Percentiles rank a stretch among this genome's conserved stretches.
Evolutionary conservation across 37 sponge, comb jelly and placozoan species (phyloP).

Genomic region (Bolinopsis microptera): DNA sequence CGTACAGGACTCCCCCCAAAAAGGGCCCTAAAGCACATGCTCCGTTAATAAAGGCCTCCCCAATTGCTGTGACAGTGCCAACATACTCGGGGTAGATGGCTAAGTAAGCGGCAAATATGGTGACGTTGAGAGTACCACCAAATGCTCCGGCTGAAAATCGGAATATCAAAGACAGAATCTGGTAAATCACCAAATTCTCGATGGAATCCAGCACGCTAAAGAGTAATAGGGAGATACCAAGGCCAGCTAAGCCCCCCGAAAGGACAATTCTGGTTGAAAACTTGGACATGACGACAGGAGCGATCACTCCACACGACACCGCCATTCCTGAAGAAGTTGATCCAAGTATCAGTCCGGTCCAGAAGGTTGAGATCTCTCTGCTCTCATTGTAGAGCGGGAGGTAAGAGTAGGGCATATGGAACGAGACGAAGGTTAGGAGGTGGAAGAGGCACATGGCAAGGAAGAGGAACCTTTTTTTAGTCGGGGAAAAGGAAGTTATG

Average conservation of each 20-base stretch:
- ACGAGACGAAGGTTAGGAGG: not conserved
- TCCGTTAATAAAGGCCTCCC: slow-evolving; percentile 22
- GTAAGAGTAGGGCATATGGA: not conserved
- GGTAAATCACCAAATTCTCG: not conserved
- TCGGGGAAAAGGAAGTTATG: not conserved
- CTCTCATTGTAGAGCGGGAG: slow-evolving; percentile 1
- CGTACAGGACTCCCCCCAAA: slow-evolving; percentile 19
- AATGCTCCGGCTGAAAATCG: not conserved
- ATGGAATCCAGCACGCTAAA: not conserved
- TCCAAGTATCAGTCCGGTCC: not conserved
- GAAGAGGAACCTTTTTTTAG: not conserved
- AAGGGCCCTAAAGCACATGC: slow-evolving; percentile 45
- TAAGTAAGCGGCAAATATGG: slow-evolving; percentile 6
- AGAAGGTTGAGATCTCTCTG: not conserved
- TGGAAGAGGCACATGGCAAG: not conserved
- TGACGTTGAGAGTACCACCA: not conserved
- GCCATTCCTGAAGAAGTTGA: not conserved
- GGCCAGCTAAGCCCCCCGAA: not conserved
- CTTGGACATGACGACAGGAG: not conserved
- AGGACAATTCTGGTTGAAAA: not conserved
- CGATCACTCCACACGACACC: not conserved
- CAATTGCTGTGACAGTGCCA: slow-evolving; percentile 16
- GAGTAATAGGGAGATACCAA: not conserved
- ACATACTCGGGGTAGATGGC: slow-evolving; percentile 48
- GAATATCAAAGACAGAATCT: not conserved